Evolutionary conservation across 2,888 invertebrate genomes (phyloP), one percentile per base, ranked within the genome.

Genomic region (Himalopsyche anomala): DNA sequence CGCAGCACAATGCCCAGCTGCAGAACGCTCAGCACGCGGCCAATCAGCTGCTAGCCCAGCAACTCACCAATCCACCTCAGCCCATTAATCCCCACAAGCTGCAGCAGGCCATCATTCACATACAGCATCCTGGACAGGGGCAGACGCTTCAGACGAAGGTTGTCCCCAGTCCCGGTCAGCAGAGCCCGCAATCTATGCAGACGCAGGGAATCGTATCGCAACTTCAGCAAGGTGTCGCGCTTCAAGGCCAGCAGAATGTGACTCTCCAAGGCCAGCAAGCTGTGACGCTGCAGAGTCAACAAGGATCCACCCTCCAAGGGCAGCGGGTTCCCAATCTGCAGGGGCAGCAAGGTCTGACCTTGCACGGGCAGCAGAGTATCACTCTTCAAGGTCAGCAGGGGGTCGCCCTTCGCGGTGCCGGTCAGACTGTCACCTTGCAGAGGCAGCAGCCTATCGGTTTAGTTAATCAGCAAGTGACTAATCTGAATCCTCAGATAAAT

Each of bases 21-120:
- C 89, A 89, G 82, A 88, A 91, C 88, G 90, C 91, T 83, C 91
- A 93, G 90, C 92, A 93, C 86, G 92, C 93, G 42, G 93, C 93
- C 19, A 93, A 93, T 87, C 93, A 93, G 90, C 90, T 93, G 83
- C 89, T 93, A 74, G 93, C 93, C 15, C 93, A 93, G 87, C 93
- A 93, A 89, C 90, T 93, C 87, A 93, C 93, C 19, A 93, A 93
- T 89, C 93, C 93, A 3, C 93, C 92, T 80, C 93, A 93, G 89
- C 93, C 93, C 8, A 91, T 93, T 87, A 93, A 93, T 89, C 92
- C 93, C 28, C 92, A 93, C 88, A 93, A 93, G 89, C 92, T 93
- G 91, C 93, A 92, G 89, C 92, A 92, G 2, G 92, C 93, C 79
- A 93, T 93, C 86, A 93, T 93, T 84, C 93, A 93, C 89, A 93